Percentiles rank a stretch among this genome's conserved stretches.
phyloP scores from a whole-genome alignment of 2,113 vertebrate genomes.

The Brevimyrus niger region DNA sequence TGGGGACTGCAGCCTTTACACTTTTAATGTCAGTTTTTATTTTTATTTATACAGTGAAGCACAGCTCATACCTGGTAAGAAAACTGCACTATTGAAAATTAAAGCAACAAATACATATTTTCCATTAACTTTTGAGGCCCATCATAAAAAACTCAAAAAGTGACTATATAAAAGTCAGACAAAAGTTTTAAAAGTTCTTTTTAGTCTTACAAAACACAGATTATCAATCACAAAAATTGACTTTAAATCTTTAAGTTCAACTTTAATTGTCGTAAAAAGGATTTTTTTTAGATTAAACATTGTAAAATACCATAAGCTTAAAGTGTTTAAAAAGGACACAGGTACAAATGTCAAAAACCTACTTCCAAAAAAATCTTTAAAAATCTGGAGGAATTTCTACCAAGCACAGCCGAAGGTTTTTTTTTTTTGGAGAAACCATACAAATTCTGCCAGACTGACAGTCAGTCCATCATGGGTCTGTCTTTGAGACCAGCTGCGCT shows the following conservation, averaged over 20 bases:
- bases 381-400: not conserved
- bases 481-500: not conserved
- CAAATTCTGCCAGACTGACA: not conserved
- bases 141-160: not conserved
- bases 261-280: not conserved
- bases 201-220: not conserved
- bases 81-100: not conserved
- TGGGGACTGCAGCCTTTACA: not conserved
- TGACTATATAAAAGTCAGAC: not conserved
- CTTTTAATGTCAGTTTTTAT: not conserved
- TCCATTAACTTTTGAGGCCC: not conserved
- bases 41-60: not conserved
- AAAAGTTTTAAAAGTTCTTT: not conserved
- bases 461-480: not conserved
- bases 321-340: not conserved
- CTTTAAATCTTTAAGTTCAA: not conserved
- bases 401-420: not conserved
- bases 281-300: not conserved
- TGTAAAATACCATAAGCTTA: not conserved
- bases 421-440: not conserved
- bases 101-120: not conserved
- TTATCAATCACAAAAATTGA: not conserved
- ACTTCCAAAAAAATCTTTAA: not conserved
- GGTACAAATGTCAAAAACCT: not conserved
- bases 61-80: not conserved